Evolutionary conservation across 92 coral and sea anemone species (phyloP).

Genomic region (Porites rus): DNA sequence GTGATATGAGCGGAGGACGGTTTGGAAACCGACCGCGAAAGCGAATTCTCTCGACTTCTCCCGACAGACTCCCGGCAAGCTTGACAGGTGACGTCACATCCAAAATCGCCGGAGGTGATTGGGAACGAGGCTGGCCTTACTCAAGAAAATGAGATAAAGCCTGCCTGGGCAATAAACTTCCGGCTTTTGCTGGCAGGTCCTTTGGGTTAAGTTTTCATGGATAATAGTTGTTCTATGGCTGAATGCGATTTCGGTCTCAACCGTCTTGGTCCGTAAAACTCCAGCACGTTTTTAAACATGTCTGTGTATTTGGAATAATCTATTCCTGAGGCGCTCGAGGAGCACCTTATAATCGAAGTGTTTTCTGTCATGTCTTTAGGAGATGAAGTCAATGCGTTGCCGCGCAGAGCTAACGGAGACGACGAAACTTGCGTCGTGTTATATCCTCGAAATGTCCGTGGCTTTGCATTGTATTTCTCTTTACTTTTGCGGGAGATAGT

Average conservation of each 20-base stretch:
- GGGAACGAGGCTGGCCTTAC: too few species aligned
- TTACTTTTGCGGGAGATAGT: slow-evolving; percentile 32
- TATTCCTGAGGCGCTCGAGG: slow-evolving; percentile 24
- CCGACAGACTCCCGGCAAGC: too few species aligned
- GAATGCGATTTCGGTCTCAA: slow-evolving; percentile 73
- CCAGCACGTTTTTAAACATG: slow-evolving; percentile 90
- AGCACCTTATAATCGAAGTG: neutral
- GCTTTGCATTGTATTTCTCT: slow-evolving; percentile 2
- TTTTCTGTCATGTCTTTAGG: slow-evolving; percentile 31
- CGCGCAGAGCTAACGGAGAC: slow-evolving; percentile 21
- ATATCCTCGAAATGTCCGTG: slow-evolving; percentile 14
- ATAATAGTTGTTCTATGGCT: slow-evolving; percentile 51
- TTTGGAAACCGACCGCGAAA: too few species aligned
- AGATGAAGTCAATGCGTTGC: slow-evolving; percentile 14
- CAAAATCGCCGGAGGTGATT: too few species aligned
- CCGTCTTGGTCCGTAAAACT: slow-evolving; percentile 84
- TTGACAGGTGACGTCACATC: too few species aligned
- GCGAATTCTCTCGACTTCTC: too few species aligned
- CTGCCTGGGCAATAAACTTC: too few species aligned
- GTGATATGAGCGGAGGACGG: too few species aligned
- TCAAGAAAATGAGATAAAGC: too few species aligned
- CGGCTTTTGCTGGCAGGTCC: too few species aligned
- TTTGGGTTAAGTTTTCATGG: slow-evolving; percentile 53
- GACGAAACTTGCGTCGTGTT: neutral
- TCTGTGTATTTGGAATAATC: slow-evolving; percentile 89